Conservation (phyloP, 1,140 invertebrate genomes). For the Elysia chlorotica region DNA sequence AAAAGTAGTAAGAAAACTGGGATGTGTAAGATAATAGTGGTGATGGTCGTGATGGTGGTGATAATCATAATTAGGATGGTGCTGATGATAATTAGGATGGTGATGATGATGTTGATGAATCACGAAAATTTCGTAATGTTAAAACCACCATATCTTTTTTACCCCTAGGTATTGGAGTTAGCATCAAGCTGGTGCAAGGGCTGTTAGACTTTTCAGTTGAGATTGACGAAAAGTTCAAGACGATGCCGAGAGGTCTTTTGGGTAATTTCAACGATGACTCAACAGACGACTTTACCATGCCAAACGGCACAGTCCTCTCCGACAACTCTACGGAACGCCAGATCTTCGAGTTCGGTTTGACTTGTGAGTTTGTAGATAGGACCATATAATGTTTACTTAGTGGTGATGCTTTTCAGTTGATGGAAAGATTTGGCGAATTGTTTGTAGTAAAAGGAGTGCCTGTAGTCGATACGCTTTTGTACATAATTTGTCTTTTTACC, state of each 20-base stretch:
- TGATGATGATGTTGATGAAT: background rate
- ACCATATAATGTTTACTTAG: background rate
- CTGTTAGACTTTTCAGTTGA: conserved; percentile 56
- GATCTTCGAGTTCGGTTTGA: conserved; percentile 24
- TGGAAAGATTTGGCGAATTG: background rate
- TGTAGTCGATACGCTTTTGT: background rate
- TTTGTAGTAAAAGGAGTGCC: too few species aligned
- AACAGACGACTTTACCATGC: conserved; percentile 26
- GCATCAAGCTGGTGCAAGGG: background rate
- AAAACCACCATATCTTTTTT: too few species aligned
- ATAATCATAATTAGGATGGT: background rate
- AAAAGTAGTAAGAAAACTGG: background rate
- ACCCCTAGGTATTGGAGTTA: conserved; percentile 8
- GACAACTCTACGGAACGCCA: background rate
- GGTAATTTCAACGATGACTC: conserved; percentile 26
- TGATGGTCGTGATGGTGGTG: background rate
- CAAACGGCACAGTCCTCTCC: conserved; percentile 10
- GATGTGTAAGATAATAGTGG: background rate
- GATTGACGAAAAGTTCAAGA: background rate
- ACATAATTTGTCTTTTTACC: too few species aligned
- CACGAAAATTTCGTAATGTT: too few species aligned
- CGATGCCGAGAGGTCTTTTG: conserved; percentile 17
- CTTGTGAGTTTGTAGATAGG: conserved; percentile 26
- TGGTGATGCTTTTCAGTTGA: background rate
- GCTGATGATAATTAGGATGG: background rate